Evolutionary conservation across 2,113 vertebrate genomes (phyloP), one percentile per base, ranked within the genome.

Genomic region (Dipodomys spectabilis): DNA sequence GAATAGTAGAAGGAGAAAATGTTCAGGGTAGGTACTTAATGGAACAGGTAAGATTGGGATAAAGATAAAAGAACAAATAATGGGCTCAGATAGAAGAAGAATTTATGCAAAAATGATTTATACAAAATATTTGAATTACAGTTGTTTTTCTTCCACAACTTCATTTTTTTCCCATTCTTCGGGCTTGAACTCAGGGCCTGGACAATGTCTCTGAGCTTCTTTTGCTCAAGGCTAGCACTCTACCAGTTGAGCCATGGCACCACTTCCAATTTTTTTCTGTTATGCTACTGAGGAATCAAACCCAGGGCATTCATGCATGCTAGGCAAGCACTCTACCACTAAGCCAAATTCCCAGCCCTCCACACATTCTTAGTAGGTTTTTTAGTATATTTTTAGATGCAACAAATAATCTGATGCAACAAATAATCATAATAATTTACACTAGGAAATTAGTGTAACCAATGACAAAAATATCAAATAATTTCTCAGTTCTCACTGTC

Each of bases 301-400:
- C 53, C 15, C 15, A 57, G 53, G 15, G 53, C 53, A 39, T 57
- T 57, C 53, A 57, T 57, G 15, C 53, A 57, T 57, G 49, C 16
- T 57, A 57, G 12, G 15, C 53, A 57, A 57, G 53, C 15, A 57
- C 15, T 53, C 49, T 53, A 53, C 49, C 49, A 53, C 49, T 53
- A 18, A 57, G 15, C 53, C 15, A 18, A 16, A 57, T 57, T 18
- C 53, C 53, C 53, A 57, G 53, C 53, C 45, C 25, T 73, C n/a
- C 32, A 78, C 72, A 94, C 71, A 89, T 72, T 72, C 62, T 62
- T 84, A 11, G 9, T 28, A 93, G n/a, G 6, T 5, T 85, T 90
- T 94, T 82, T 45, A 18, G 35, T 45, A 8, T 77, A 80, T 60
- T 90, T 83, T 92, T 69, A 95, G 92, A 9, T 2, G 39, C 39